Conservation (phyloP, 2,888 invertebrate species). For the Caenorhabditis sp. region DNA sequence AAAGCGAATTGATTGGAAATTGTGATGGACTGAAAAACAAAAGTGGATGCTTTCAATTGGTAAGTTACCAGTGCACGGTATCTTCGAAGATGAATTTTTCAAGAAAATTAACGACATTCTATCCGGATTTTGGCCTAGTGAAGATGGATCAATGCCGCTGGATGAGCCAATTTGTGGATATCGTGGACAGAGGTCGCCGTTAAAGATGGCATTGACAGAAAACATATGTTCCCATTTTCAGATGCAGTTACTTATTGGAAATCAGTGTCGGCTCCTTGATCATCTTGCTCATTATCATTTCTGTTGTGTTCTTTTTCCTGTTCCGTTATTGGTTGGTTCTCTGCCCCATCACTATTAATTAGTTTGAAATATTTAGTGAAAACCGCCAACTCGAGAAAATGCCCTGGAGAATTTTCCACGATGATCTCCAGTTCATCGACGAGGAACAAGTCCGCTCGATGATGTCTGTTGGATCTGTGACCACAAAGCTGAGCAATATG, state of each 20-base stretch:
- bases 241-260: slow-evolving; percentile 78
- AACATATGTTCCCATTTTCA: too few species aligned
- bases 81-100: slow-evolving; percentile 37
- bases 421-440: slow-evolving; percentile 80
- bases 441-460: slow-evolving; percentile 82
- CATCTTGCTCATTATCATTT: slow-evolving; percentile 62
- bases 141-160: slow-evolving; percentile 77
- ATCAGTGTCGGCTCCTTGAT: slow-evolving; percentile 74
- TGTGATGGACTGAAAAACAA: slow-evolving; percentile 80
- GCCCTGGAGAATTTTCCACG: slow-evolving; percentile 80
- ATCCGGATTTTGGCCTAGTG: slow-evolving; percentile 82
- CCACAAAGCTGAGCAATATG: slow-evolving; percentile 80
- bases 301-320: slow-evolving; percentile 63
- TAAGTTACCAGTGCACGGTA: slow-evolving; percentile 20
- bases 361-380: slow-evolving; percentile 69
- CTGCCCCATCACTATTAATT: neutral
- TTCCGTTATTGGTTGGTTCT: slow-evolving; percentile 47
- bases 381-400: slow-evolving; percentile 77
- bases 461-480: slow-evolving; percentile 79
- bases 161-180: slow-evolving; percentile 82
- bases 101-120: slow-evolving; percentile 80
- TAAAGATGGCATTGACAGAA: too few species aligned
- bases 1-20: slow-evolving; percentile 74
- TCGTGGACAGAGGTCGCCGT: slow-evolving; percentile 74
- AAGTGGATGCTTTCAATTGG: slow-evolving; percentile 80